Conservation (phyloP, 2,888 invertebrate species). For the Pterostichus niger region DNA sequence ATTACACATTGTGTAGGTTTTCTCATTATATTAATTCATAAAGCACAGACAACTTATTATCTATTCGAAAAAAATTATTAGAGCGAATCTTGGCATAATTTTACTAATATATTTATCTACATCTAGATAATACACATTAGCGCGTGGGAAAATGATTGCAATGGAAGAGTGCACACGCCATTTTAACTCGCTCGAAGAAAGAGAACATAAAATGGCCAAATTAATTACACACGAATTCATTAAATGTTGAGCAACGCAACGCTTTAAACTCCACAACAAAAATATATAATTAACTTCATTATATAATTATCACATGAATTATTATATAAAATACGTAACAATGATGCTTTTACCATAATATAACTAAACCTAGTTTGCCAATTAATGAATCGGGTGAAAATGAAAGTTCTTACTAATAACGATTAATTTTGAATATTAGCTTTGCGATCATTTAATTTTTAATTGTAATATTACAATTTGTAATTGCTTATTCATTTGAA, state of each 20-base stretch:
- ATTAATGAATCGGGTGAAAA: not conserved
- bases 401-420: not conserved
- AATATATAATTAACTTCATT: conserved; percentile 4
- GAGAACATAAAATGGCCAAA: conserved; percentile 13
- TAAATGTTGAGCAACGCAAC: not conserved
- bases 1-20: not conserved
- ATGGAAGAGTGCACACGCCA: conserved; percentile 27
- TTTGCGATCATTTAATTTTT: too few species aligned
- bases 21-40: not conserved
- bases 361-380: not conserved
- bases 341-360: not conserved
- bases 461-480: too few species aligned
- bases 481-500: too few species aligned
- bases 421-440: too few species aligned
- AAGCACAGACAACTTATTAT: conserved; percentile 26
- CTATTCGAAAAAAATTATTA: conserved; percentile 32
- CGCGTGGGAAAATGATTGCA: conserved; percentile 15
- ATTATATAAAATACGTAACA: conserved; percentile 13
- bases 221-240: conserved; percentile 32
- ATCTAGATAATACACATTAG: conserved; percentile 10
- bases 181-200: not conserved
- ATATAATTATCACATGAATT: conserved; percentile 4
- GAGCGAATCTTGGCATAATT: conserved; percentile 53
- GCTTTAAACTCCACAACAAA: conserved; percentile 10
- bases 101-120: conserved; percentile 6